Percentiles rank a stretch among this genome's conserved stretches.
Conservation (phyloP, 2,797 vertebrate species). For the Jordanella pulchra region DNA sequence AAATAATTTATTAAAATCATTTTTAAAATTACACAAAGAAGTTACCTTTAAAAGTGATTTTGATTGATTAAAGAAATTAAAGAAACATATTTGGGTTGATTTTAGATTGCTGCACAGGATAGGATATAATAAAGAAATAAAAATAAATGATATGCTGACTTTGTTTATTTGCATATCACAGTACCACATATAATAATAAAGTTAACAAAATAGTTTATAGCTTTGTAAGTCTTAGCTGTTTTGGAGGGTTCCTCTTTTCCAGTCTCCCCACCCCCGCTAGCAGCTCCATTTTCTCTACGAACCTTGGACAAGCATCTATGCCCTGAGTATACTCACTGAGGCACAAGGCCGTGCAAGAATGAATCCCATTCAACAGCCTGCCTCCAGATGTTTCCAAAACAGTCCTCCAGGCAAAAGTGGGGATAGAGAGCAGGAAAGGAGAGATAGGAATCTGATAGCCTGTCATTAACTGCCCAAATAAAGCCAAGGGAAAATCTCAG, state of each 20-base stretch:
- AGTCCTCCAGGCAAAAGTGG: constrained; percentile 77
- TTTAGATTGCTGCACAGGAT: not conserved
- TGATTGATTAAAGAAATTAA: not conserved
- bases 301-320: constrained; percentile 43
- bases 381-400: constrained; percentile 78
- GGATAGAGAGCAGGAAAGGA: constrained; percentile 76
- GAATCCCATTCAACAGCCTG: constrained; percentile 79
- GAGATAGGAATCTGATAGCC: constrained; percentile 84
- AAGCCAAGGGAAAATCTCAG: constrained; percentile 73
- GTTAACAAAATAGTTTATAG: constrained; percentile 15
- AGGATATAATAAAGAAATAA: not conserved
- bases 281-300: constrained; percentile 30
- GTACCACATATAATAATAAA: not conserved
- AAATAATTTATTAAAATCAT: not conserved
- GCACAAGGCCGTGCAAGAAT: constrained; percentile 74
- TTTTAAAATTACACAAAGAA: too few species aligned
- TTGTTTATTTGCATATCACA: not conserved
- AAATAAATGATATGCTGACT: not conserved
- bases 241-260: constrained; percentile 22
- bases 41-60: too few species aligned
- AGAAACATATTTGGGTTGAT: not conserved
- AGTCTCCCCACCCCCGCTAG: constrained; percentile 41
- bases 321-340: constrained; percentile 68
- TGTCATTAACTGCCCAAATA: constrained; percentile 83
- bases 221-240: constrained; percentile 11